Conservation (phyloP, 2,113 vertebrate genomes). For the Halcyon senegalensis region DNA sequence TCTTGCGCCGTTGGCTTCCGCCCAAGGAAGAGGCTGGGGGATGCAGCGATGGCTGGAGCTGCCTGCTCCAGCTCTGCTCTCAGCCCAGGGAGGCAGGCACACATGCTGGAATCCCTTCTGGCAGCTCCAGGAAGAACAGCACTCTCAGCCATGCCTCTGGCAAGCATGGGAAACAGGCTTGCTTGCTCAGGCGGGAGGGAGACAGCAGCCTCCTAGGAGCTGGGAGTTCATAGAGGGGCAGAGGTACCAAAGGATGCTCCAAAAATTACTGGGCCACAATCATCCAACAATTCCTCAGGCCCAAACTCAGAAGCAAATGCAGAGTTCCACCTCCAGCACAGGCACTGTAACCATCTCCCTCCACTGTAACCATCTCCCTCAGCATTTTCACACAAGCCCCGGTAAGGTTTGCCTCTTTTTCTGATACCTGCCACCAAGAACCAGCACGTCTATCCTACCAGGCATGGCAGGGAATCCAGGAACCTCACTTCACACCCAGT, state of each 20-base stretch:
- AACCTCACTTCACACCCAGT: neutral
- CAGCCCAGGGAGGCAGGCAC: slow-evolving; percentile 12
- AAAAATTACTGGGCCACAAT: neutral
- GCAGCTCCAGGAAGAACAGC: slow-evolving; percentile 10
- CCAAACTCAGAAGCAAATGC: neutral
- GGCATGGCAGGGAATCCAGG: slow-evolving; percentile 15
- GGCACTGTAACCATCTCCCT: neutral
- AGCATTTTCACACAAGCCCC: neutral
- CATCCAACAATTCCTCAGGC: neutral
- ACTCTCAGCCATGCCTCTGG: neutral
- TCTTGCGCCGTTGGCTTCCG: neutral
- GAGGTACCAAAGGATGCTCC: neutral
- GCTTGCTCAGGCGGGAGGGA: neutral
- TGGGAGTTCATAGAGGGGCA: neutral
- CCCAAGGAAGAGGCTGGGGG: neutral
- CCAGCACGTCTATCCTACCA: neutral
- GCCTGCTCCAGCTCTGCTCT: slow-evolving; percentile 12
- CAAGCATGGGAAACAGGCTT: neutral
- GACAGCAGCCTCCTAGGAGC: neutral
- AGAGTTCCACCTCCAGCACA: neutral
- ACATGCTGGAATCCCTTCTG: slow-evolving; percentile 6
- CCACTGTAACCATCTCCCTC: neutral
- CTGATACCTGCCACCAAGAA: neutral
- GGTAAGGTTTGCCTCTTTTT: neutral
- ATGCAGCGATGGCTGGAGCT: neutral